Base-by-base conservation (phyloP, 2,888 invertebrate genomes). In the Chymomyza caudatula region DNA sequence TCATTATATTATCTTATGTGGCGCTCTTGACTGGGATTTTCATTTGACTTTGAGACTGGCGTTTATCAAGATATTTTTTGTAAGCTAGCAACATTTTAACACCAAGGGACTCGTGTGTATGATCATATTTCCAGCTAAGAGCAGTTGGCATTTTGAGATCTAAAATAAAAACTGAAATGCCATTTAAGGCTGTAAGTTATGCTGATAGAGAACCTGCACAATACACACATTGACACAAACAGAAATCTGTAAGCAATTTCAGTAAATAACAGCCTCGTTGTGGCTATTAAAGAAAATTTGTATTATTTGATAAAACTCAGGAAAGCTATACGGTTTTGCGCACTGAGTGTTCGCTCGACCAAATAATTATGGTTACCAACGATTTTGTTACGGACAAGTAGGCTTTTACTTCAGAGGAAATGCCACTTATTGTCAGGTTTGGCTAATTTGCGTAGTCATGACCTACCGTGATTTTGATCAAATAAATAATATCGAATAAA, bases 1-100 rank as follows among this genome's bases (percentile, higher is more conserved):
- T 69, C 77, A 72, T 72, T 77, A 79, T 82, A 73, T 81, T 84
- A 82, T 70, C 79, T 84, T 70, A 76, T 65, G 81, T 69, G 75
- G 81, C 73, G 67, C 65, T 63, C 65, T 60, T 63, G 67, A 69
- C 71, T 63, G 65, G 70, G 44, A 58, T 62, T 37, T 37, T 37
- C 11, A 37, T 37, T 37, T 60, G 71, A 68, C 65, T 68, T 67
- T 71, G 60, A 53, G 60, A 72, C 56, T 63, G 63, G 44, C 60
- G 53, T 56, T 44, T 44, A 37, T 37, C 29, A 37, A 37, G 29
- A 37, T 37, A 11, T 37, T 25, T 43, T 63, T 51, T 43, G 19
- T 6, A 42, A 15, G 23, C 52, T 51, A 57, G 66, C 57, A 59
- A 29, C n/a, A n/a, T n/a, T n/a, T n/a, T n/a, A n/a, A n/a, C n/a